phyloP scores from a whole-genome alignment of 2,113 vertebrate species.

The Gasterosteus nipponicus region DNA sequence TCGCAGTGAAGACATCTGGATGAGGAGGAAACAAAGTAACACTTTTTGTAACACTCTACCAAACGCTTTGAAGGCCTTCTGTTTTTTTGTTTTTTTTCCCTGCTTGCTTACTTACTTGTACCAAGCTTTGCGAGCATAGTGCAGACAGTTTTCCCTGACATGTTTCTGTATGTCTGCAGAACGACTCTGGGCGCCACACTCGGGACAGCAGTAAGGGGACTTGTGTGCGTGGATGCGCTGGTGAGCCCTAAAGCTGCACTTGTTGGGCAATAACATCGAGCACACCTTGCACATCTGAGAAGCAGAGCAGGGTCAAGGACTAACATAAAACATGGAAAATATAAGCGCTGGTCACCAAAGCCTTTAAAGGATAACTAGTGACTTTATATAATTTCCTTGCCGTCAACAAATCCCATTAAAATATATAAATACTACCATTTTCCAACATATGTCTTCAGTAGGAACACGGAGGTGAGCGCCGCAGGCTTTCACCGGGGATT shows the following conservation, averaged over 20 bases:
- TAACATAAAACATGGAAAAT: not conserved
- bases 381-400: not conserved
- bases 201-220: constrained; percentile 94
- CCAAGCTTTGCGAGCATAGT: constrained; percentile 93
- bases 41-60: not conserved
- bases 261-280: constrained; percentile 95
- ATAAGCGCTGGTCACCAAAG: not conserved
- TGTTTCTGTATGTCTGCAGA: constrained; percentile 96
- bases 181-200: constrained; percentile 90
- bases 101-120: constrained; percentile 85
- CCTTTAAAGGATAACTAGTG: not conserved
- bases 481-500: not conserved
- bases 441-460: not conserved
- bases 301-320: not conserved
- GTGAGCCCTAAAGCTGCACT: constrained; percentile 93
- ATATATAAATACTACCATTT: not conserved
- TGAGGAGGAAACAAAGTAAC: not conserved
- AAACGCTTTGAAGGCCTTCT: not conserved
- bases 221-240: constrained; percentile 93
- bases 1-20: constrained; percentile 95
- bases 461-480: not conserved
- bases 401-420: not conserved
- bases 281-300: constrained; percentile 90
- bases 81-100: not conserved
- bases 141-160: constrained; percentile 94